Evolutionary conservation across 2,113 vertebrate genomes (phyloP).

Genomic region (Larimichthys crocea): DNA sequence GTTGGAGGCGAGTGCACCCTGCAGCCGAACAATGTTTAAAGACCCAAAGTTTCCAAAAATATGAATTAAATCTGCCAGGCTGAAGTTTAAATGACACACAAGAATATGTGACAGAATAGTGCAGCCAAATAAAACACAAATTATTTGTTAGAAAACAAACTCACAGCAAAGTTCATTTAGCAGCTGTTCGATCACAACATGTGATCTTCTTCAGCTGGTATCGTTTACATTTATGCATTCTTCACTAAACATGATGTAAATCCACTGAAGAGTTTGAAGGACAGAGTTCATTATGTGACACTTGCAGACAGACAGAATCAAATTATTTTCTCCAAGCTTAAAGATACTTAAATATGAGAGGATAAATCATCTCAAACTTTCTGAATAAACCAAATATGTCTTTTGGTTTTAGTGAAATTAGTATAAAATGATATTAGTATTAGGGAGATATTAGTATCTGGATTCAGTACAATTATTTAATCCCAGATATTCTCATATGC

Average conservation of each 20-base stretch:
- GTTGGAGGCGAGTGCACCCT: neutral
- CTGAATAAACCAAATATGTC: neutral
- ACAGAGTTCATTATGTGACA: neutral
- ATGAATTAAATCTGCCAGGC: neutral
- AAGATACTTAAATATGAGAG: neutral
- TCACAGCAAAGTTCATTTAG: neutral
- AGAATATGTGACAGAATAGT: neutral
- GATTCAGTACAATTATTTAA: neutral
- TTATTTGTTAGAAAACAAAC: neutral
- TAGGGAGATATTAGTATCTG: neutral
- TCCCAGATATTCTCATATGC: neutral
- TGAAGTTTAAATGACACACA: neutral
- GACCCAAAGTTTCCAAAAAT: neutral
- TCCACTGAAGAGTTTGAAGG: neutral
- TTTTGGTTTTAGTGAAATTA: neutral
- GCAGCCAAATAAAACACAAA: neutral
- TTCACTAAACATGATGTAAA: neutral
- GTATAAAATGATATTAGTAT: no score
- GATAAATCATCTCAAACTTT: neutral
- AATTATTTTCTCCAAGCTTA: neutral
- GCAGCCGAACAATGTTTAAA: neutral
- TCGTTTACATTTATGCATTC: neutral
- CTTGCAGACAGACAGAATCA: neutral
- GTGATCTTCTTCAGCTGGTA: neutral
- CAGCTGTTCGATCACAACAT: neutral